These are phyloP conservation scores for Cosmia pyralina DNA, from an alignment of 2,888 invertebrate species.

Conservation along the genomic window DNA sequence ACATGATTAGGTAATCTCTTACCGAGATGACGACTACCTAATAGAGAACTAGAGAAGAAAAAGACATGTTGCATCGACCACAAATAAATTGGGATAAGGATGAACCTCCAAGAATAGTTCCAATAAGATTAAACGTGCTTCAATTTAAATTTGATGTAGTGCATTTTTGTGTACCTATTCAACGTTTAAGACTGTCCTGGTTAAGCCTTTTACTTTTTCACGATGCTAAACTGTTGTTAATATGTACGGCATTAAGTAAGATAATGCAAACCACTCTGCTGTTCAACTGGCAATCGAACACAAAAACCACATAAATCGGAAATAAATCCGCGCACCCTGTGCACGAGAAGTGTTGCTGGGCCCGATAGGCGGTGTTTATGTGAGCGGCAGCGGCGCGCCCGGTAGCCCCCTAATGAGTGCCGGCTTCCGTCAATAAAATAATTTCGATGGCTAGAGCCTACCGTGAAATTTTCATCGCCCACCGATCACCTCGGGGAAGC, in stretches of 20 bases:
- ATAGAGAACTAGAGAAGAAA: too few species aligned
- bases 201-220: too few species aligned
- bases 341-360: conserved; percentile 57
- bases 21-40: too few species aligned
- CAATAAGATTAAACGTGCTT: not conserved
- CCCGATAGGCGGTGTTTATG: conserved; percentile 72
- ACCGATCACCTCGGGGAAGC: conserved; percentile 72
- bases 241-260: not conserved
- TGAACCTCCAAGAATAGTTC: not conserved
- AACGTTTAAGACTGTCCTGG: not conserved
- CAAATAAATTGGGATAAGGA: too few species aligned
- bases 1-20: not conserved
- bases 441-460: conserved; percentile 66
- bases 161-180: not conserved
- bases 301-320: conserved; percentile 1
- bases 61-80: too few species aligned
- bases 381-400: conserved; percentile 75
- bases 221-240: not conserved
- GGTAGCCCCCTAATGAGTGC: conserved; percentile 84
- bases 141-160: not conserved
- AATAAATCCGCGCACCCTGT: conserved; percentile 58
- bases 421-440: conserved; percentile 82
- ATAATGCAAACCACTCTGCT: not conserved
- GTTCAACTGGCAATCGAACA: not conserved
- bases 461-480: conserved; percentile 78